Percentiles rank a stretch among this genome's conserved stretches.
Evolutionary conservation across 2,888 invertebrate genomes (phyloP).

Genomic region (Caenorhabditis sp.): DNA sequence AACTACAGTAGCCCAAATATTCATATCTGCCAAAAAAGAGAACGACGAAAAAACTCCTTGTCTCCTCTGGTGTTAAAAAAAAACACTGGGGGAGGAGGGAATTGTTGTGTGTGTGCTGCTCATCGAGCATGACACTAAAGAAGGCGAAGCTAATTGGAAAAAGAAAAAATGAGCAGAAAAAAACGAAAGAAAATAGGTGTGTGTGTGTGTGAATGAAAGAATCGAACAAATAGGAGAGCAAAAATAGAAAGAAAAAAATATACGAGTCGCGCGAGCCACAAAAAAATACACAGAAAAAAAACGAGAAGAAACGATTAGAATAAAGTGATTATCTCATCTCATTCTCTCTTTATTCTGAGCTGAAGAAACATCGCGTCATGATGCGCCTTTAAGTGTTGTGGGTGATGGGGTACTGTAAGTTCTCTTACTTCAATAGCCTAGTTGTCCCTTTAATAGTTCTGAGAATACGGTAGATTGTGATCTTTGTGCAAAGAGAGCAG

Average conservation of each 20-base stretch:
- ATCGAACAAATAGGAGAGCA: neutral
- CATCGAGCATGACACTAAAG: neutral
- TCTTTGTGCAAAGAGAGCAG: too few species aligned
- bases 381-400: too few species aligned
- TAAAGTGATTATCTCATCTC: neutral
- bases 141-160: neutral
- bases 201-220: neutral
- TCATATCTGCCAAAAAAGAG: neutral
- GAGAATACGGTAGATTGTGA: too few species aligned
- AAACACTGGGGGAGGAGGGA: neutral
- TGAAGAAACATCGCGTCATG: too few species aligned
- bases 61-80: neutral
- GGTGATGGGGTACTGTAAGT: too few species aligned
- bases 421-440: too few species aligned
- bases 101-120: neutral
- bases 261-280: too few species aligned
- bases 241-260: too few species aligned
- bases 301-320: neutral
- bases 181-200: neutral
- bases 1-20: too few species aligned
- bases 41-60: neutral
- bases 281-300: slow-evolving; percentile 7
- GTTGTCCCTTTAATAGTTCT: too few species aligned
- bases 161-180: neutral
- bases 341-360: neutral